Base-by-base conservation (phyloP, 2,888 invertebrate genomes). In the Temnothorax unifasciatus region DNA sequence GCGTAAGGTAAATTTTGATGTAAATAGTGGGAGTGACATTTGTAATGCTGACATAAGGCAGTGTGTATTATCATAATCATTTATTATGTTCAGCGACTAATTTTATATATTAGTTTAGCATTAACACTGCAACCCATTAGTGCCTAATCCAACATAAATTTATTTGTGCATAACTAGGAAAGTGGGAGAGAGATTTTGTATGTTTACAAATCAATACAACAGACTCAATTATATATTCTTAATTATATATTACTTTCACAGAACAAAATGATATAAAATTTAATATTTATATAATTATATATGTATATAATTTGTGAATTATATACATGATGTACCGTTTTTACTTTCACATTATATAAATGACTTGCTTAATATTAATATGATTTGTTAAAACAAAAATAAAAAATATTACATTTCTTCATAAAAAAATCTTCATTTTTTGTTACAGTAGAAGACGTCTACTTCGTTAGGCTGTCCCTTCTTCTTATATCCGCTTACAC, bases 1-100 rank as follows among this genome's bases (percentile, higher is more conserved):
- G 64, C 92, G 93, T 86, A 94, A 94, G 94, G 94, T 94, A 94
- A 95, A 94, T 93, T 92, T 93, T 83, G 92, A 92, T 90, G 90
- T 90, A 90, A 91, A 92, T 91, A 92, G 91, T 89, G 91, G 92
- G 83, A 92, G 90, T 90, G 92, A 93, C 68, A 76, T 92, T 88
- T 85, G 87, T 77, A 91, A 91, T 86, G 90, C 91, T 88, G 94
- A 94, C 87, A 94, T 94, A 91, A 93, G 90, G 85, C 93, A 94
- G 76, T 94, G 94, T 89, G 89, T 88, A 83, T 77, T 94, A 69
- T 93, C 92, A 79, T 93, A 90, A 92, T 84, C 54, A 76, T 63
- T 85, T 89, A 38, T 66, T 64, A 29, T 52, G 38, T 64, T 21
- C 50, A 18, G 11, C 73, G 59, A 85, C 83, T 83, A 87, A 79